These are phyloP conservation scores for Phalanger gymnotis DNA, from an alignment of 2,797 vertebrate species.

Conservation along the genomic window DNA sequence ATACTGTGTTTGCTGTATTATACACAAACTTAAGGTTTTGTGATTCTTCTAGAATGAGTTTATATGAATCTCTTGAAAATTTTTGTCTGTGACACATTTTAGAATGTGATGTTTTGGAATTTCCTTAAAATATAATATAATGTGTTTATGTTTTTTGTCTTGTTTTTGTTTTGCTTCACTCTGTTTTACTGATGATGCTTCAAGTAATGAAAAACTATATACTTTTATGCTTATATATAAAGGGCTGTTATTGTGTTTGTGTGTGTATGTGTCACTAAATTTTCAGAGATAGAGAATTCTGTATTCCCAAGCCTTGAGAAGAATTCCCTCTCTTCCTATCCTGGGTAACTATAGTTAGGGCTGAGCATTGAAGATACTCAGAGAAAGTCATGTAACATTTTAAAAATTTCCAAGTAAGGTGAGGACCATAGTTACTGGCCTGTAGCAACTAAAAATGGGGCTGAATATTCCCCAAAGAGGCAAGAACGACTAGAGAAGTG, in stretches of 20 bases:
- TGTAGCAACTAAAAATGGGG: not conserved
- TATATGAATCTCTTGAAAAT: slow-evolving; percentile 12
- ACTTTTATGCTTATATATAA: not conserved
- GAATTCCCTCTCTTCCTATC: not conserved
- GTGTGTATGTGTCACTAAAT: not conserved
- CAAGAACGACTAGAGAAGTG: not conserved
- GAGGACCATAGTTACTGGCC: not conserved
- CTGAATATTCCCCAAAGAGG: not conserved
- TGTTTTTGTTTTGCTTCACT: not conserved
- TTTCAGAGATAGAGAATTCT: not conserved
- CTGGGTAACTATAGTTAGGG: not conserved
- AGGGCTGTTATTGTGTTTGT: not conserved
- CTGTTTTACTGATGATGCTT: not conserved
- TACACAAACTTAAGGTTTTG: slow-evolving; percentile 24
- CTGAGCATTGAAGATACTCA: not conserved
- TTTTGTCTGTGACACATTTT: not conserved
- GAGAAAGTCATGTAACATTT: not conserved
- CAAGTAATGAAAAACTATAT: not conserved
- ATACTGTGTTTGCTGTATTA: slow-evolving; percentile 10
- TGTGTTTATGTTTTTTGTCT: not conserved
- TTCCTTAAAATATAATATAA: slow-evolving; percentile 33
- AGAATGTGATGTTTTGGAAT: not conserved
- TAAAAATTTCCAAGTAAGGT: not conserved
- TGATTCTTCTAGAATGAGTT: not conserved
- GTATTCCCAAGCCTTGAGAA: not conserved